Evolutionary conservation across 1,140 invertebrate genomes (phyloP), one percentile per base, ranked within the genome.

Genomic region (Bactericera cockerelli): DNA sequence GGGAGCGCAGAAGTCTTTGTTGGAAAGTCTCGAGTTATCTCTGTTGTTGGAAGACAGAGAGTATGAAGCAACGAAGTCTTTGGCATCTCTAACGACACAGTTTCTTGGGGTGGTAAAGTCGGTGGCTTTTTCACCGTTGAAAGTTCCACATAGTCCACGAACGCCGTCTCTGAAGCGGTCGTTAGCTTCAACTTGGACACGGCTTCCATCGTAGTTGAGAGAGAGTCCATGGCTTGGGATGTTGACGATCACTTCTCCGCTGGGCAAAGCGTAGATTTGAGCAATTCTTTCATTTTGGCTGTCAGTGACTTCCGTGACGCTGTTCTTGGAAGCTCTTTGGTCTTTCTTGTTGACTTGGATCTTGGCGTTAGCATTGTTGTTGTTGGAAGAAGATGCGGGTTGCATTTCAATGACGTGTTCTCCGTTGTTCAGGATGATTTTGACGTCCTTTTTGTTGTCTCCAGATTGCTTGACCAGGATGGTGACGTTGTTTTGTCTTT

Each of bases 61-160:
- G 67, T 78, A 84, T 1, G 74, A 70, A 1, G 75, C 75, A 2
- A 69, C 71, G 60, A 81, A 84, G 19, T 73, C 66, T 16, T 77
- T 63, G 0, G 75, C 68, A 24, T 75, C 69, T 60, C 71, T 68
- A 6, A 79, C 63, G 21, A 74, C 55, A 61, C 76, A 79, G 39
- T 79, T 78, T 36, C 72, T 64, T 0, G 82, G 81, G 22, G 75
- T 72, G 1, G 70, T 64, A 61, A 81, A 79, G 62, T 84, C 82
- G 59, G 78, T 74, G 26, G 68, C 62, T 2, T 67, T 58, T 16
- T 81, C 73, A 3, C 75, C 74, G 63, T 75, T 77, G 71, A 76
- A 80, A 28, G 73, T 74, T 8, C 83, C 84, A 65, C 82, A 85
- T 21, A 85, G 72, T 62, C 83, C 83, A 33, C 75, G 73, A 25